Percentiles rank a stretch among this genome's conserved stretches.
Evolutionary conservation across 2,797 vertebrate genomes (phyloP).

Genomic region (Hippocampus kuda): DNA sequence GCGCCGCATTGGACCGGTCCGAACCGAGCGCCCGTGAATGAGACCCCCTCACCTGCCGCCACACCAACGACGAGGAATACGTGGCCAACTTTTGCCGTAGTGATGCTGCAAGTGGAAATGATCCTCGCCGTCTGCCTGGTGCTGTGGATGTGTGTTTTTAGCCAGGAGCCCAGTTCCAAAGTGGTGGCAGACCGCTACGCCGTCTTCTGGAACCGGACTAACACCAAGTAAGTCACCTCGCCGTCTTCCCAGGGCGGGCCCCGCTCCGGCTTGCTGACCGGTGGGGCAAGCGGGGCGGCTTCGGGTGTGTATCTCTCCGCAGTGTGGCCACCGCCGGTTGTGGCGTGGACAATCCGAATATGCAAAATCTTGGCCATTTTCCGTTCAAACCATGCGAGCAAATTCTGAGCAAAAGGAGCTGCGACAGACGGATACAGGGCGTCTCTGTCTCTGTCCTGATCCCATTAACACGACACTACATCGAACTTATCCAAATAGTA

Average conservation of each 20-base stretch:
- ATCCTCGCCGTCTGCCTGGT: constrained; percentile 82
- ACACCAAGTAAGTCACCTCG: constrained; percentile 79
- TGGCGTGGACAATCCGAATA: not conserved
- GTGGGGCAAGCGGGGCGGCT: not conserved
- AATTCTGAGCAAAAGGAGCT: not conserved
- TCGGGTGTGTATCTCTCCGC: not conserved
- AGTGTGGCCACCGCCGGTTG: not conserved
- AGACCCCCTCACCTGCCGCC: constrained; percentile 42
- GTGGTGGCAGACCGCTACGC: constrained; percentile 95
- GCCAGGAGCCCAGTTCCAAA: constrained; percentile 95
- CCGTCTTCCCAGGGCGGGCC: not conserved
- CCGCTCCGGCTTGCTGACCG: not conserved
- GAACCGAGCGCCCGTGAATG: constrained; percentile 35
- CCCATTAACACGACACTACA: not conserved
- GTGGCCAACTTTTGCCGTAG: constrained; percentile 64
- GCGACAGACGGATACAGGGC: not conserved
- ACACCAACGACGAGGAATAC: constrained; percentile 53
- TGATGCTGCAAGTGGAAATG: constrained; percentile 96
- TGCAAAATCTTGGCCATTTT: not conserved
- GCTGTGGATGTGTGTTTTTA: constrained; percentile 87
- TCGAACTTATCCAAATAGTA: not conserved
- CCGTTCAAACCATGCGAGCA: not conserved
- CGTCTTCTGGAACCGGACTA: constrained; percentile 98
- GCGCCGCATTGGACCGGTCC: not conserved
- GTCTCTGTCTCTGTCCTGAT: not conserved